Evolutionary conservation across 1,140 invertebrate species (phyloP), one percentile per base, ranked within the genome.

Genomic region (Calephelis virginiensis): DNA sequence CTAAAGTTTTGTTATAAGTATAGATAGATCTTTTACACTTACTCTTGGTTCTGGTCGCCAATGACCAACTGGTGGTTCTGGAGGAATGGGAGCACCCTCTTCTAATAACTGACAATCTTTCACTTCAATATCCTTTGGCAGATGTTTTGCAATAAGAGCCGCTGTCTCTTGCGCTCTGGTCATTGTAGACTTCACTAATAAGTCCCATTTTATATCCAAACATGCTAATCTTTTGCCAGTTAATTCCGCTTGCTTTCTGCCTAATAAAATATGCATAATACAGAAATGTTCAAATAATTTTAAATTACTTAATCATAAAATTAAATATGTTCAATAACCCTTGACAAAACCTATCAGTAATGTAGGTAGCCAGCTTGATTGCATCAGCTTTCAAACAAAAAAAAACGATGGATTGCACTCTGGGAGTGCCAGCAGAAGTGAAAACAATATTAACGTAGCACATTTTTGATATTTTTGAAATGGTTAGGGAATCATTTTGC

Each of bases 1-100:
- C 17, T 17, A 17, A 0, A 17, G 17, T 17, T 1, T 17, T 17
- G 3, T 17, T 17, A 28, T 4, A 28, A 28, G 28, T 3, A 28
- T 28, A 28, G 28, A 3, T 28, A 17, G 17, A 17, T 40, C 5
- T 7, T 80, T 45, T n/a, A 40, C 38, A 76, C 82, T 78, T 89
- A 91, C 89, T 80, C 76, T 87, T 38, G 85, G 82, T 61, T 89
- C 96, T 1, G 97, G 96, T 82, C 93, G 95, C 97, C 98, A 99
- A 78, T 94, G 93, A 3, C 95, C 94, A 0, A 96, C 92, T 0
- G 97, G 95, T 2, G 99, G 99, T 79, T 99, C 98, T 0, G 98
- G 98, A 8, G 97, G 97, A 77, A 98, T 95, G 0, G 99, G 99
- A 1, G 97, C 96, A 8, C 99, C 99, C 91, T 99, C 98, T 80